Percentiles rank a stretch among this genome's conserved stretches.
phyloP scores from a whole-genome alignment of 2,797 vertebrate species.

The Bucorvus abyssinicus region DNA sequence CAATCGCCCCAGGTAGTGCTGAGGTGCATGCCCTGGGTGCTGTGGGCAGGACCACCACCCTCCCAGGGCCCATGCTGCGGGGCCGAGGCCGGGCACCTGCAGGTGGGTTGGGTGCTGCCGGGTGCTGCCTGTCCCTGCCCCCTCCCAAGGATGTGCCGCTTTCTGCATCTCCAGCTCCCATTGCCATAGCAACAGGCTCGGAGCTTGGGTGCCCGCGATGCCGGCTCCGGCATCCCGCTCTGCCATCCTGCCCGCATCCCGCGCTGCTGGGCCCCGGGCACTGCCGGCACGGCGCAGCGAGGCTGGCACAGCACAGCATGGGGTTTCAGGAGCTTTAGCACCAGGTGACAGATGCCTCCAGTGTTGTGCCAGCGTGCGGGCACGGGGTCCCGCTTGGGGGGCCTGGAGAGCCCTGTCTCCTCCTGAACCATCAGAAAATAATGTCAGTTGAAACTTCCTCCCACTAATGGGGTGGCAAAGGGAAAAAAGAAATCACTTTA shows the following conservation, averaged over 20 bases:
- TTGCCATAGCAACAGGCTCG: constrained; percentile 72
- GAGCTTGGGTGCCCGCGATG: constrained; percentile 55
- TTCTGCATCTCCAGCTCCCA: constrained; percentile 73
- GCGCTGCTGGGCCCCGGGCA: fast-evolving
- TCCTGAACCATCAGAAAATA: not conserved
- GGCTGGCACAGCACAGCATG: fast-evolving
- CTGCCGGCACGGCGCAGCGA: fast-evolving
- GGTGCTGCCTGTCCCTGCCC: constrained; percentile 54
- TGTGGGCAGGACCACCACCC: not conserved
- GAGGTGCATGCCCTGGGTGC: not conserved
- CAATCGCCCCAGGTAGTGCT: not conserved
- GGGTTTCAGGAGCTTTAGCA: not conserved
- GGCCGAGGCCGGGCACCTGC: not conserved
- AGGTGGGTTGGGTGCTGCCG: constrained; percentile 13
- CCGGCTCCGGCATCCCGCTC: constrained; percentile 31
- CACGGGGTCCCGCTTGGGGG: fast-evolving
- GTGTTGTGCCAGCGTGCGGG: not conserved
- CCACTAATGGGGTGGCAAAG: fast-evolving
- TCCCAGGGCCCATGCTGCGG: fast-evolving
- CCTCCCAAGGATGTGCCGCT: constrained; percentile 53
- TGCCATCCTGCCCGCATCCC: constrained; percentile 31
- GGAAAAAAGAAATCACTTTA: not conserved
- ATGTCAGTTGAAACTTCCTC: not conserved
- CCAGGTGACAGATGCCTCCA: not conserved
- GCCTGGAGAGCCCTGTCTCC: not conserved